Base-by-base conservation (phyloP, 2,888 invertebrate genomes). In the Melanargia galathea region DNA sequence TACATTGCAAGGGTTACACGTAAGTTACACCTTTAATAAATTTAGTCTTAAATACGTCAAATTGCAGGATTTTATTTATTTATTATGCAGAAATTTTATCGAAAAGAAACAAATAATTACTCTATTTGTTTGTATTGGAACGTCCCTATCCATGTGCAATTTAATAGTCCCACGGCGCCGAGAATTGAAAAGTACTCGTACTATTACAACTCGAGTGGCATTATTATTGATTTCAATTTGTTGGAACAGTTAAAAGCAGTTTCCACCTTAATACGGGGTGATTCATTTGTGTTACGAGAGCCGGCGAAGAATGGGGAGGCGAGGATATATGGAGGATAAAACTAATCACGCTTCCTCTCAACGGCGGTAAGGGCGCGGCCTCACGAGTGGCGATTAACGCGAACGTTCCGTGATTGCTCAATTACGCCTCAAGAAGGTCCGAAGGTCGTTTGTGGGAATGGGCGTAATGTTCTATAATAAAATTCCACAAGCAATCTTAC, bases 261-360 rank as follows among this genome's bases (percentile, higher is more conserved):
- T 77, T 75, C 71, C 72, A 72, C 70, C 71, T 74, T 76, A 74
- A 76, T 75, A 75, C 71, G 74, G 60, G 67, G 71, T 66, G 78
- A 80, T 82, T 82, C 82, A 84, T 86, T 85, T 84, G 80, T 81
- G 78, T 75, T 76, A 76, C 73, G 76, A 75, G 75, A 76, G 74
- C 73, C 77, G 71, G 77, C 73, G 75, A 83, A 87, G 84, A 86
- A 87, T 81, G 70, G 75, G 73, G 68, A 69, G 69, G 69, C 66
- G 62, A 69, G 71, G 74, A 69, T 63, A 69, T 67, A 70, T 71
- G 68, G 81, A 84, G 80, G 84, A 87, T 89, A 87, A 85, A 90
- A 89, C 89, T 90, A 90, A 89, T 90, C 89, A 87, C 85, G 84
- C 86, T 86, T 86, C 81, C 89, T 83, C 82, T 87, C 80, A 78